Percentiles rank a stretch among this genome's conserved stretches.
Evolutionary conservation across 2,888 invertebrate species (phyloP).

Genomic region (Malthinus seriepunctatus): DNA sequence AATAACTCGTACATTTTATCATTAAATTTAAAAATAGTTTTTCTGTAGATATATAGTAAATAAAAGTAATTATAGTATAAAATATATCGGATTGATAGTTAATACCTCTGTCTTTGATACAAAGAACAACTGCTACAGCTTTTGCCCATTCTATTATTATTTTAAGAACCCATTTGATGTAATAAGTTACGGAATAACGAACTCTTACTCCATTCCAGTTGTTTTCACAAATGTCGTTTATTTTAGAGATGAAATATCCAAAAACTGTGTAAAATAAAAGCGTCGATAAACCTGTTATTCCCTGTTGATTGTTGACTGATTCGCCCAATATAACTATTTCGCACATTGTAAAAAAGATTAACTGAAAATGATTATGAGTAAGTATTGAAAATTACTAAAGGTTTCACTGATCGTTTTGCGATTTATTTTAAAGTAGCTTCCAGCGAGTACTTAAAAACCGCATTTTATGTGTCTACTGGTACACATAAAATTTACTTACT

Average conservation of each 20-base stretch:
- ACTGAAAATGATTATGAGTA: constrained; percentile 30
- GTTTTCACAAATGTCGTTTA: constrained; percentile 43
- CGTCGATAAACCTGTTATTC: constrained; percentile 48
- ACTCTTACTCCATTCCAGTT: constrained; percentile 24
- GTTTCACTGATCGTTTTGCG: too few relatives aligned
- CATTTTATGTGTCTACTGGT: neutral
- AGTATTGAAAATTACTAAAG: too few relatives aligned
- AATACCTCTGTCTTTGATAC: constrained; percentile 72
- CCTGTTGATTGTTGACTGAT: constrained; percentile 32
- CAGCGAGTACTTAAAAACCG: neutral
- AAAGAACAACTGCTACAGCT: constrained; percentile 63
- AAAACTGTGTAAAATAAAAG: constrained; percentile 51
- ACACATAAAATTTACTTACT: constrained; percentile 35
- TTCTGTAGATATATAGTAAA: constrained; percentile 72
- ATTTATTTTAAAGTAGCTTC: too few relatives aligned
- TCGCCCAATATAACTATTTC: constrained; percentile 39
- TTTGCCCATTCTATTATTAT: constrained; percentile 79
- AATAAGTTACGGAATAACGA: constrained; percentile 23
- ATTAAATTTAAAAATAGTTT: constrained; percentile 68
- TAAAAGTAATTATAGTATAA: constrained; percentile 66
- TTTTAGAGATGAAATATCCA: constrained; percentile 48
- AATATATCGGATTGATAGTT: constrained; percentile 68
- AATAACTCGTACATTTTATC: constrained; percentile 58
- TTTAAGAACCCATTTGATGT: constrained; percentile 56
- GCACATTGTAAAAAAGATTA: constrained; percentile 49